Evolutionary conservation across 2,797 vertebrate genomes (phyloP), one percentile per base, ranked within the genome.

Genomic region (Falco peregrinus): DNA sequence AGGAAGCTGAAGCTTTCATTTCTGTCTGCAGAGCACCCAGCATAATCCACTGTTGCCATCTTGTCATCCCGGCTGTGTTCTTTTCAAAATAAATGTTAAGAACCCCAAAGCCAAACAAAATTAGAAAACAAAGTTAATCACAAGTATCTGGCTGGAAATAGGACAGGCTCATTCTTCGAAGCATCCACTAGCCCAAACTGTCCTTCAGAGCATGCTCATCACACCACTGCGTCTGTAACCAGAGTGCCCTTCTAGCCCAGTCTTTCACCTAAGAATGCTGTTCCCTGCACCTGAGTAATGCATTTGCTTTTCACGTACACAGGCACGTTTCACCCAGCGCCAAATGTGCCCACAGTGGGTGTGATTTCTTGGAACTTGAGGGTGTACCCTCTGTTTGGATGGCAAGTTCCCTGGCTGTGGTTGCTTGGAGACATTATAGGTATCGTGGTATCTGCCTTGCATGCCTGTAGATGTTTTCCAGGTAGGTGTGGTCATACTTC

Each of bases 301-400:
- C 7, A 1, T 75, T 61, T 79, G 75, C 82, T 65, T 51, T 83
- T 47, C 80, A 41, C 5, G 3, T 59, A 82, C 67, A 60, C 1
- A 45, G 94, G 68, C 90, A 87, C 24, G 56, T 93, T 78, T 77
- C 57, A 84, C 90, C 51, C 90, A 14, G 60, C 18, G 80, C 88
- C 86, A 94, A 74, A 91, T 41, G 51, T 96, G 94, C 91, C 84
- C 91, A 68, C 64, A 80, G 63, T 78, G 94, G 96, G 88, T 69
- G 93, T 96, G 90, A 93, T 95, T 96, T 96, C 94, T 82, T 78
- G 84, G 96, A 95, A 95, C 85, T 73, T 9, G n/a, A 91, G 94
- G 95, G 94, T 94, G 94, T 81, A 96, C 95, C 78, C 81, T 84
- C 68, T 95, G 71, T 94, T 95, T 89, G 89, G 90, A 95, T 86